These are phyloP conservation scores for Elymnias hypermnestra DNA, from an alignment of 1,140 invertebrate species.

Conservation along the genomic window DNA sequence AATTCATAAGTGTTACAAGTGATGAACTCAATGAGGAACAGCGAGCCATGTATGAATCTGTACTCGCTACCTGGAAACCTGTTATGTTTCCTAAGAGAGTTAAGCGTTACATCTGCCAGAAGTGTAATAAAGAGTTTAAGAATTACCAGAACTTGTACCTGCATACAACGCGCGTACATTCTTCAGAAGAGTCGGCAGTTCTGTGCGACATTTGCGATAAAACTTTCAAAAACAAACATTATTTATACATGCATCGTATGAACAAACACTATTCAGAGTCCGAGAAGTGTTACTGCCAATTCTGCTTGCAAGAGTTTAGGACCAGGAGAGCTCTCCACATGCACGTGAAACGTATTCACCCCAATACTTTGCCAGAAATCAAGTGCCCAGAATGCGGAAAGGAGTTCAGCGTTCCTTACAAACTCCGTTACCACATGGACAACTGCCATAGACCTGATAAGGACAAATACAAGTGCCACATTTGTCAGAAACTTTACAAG, in stretches of 20 bases:
- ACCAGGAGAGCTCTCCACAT: conserved; percentile 54
- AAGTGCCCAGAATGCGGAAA: conserved; percentile 61
- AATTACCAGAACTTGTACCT: conserved; percentile 66
- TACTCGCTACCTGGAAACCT: conserved; percentile 61
- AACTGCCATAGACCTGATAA: conserved; percentile 38
- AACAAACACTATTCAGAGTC: conserved; percentile 64
- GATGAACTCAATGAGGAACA: conserved; percentile 51
- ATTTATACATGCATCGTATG: conserved; percentile 67
- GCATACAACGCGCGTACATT: conserved; percentile 60
- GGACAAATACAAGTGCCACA: conserved; percentile 56
- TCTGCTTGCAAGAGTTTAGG: conserved; percentile 59
- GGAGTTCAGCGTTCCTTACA: conserved; percentile 56
- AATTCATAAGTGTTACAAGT: conserved; percentile 56
- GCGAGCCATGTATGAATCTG: conserved; percentile 60
- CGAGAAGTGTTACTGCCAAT: conserved; percentile 63
- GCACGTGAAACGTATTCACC: conserved; percentile 58
- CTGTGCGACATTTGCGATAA: conserved; percentile 62
- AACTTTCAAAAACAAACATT: conserved; percentile 67
- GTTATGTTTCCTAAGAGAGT: conserved; percentile 50
- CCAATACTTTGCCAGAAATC: conserved; percentile 50
- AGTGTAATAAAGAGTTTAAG: conserved; percentile 66
- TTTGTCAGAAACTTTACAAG: conserved; percentile 60
- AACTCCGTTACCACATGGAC: conserved; percentile 56
- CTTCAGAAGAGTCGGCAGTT: conserved; percentile 54
- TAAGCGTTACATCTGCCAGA: conserved; percentile 58